Evolutionary conservation across 2,888 invertebrate genomes (phyloP), one percentile per base, ranked within the genome.

Genomic region (Xylota sylvarum): DNA sequence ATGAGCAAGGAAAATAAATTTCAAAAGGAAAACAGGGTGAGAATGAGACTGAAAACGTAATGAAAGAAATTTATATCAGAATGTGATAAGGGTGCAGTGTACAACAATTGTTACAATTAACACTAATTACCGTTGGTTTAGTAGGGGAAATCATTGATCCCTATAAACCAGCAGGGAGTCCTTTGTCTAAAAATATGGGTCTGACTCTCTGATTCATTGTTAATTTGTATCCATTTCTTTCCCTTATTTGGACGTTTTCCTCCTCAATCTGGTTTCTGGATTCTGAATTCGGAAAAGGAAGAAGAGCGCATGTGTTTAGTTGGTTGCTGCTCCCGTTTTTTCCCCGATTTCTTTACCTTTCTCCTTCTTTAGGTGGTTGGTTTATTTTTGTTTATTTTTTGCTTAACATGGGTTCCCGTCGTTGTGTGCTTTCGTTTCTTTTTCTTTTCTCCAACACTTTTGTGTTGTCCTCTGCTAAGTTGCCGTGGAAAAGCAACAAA

Each of bases 101-200:
- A 7, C 30, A 48, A 50, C 77, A 80, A 74, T 80, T 70, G 52
- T 40, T 55, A n/a, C 67, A 81, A 85, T 81, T 85, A 72, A 76
- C 12, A 30, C 55, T 77, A 67, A 85, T 85, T 77, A 67, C 43
- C 19, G 7, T 70, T 50, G 23, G n/a, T 72, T 35, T 50, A 32
- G 70, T 58, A 14, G 9, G 55, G 37, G n/a, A 10, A 62, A 27
- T 56, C 65, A 76, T 69, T 64, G 50, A 58, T 69, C 50, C 50
- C 69, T 64, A 62, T 60, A 7, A 19, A 64, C 69, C 70, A 65
- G 64, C 58, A 72, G 70, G 55, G 48, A 35, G 52, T 60, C 60
- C 10, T 70, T 50, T 32, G 10, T 27, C 37, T 12, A 6, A 19
- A n/a, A 27, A 74, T 58, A 23, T n/a, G 55, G 32, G 37, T 23